A percentile compares a stretch with the other conserved stretches of the same genome.
phyloP scores from a whole-genome alignment of 2,888 invertebrate genomes.

The Cryptocheilus praepositus region DNA sequence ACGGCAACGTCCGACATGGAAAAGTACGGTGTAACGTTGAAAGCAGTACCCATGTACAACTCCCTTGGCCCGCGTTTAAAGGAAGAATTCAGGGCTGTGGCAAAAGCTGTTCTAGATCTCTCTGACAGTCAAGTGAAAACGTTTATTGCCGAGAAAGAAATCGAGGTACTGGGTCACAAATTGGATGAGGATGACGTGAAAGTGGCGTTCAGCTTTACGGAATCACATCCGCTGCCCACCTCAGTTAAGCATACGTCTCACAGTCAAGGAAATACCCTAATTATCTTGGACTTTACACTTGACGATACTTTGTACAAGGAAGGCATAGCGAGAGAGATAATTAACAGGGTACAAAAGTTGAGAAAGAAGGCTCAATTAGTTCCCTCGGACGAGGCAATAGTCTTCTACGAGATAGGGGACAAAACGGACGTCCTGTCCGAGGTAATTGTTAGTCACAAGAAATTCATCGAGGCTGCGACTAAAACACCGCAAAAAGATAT shows the following conservation, averaged over 20 bases:
- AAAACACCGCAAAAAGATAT: conserved; percentile 84
- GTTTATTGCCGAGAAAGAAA: conserved; percentile 82
- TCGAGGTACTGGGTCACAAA: conserved; percentile 85
- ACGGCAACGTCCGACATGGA: conserved; percentile 92
- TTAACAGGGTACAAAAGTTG: conserved; percentile 96
- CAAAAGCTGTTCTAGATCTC: conserved; percentile 86
- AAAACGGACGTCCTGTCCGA: conserved; percentile 79
- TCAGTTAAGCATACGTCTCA: conserved; percentile 88
- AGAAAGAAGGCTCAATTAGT: conserved; percentile 95
- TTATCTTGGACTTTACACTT: conserved; percentile 91
- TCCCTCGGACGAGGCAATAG: conserved; percentile 92
- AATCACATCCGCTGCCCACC: conserved; percentile 73
- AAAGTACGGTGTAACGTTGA: conserved; percentile 91
- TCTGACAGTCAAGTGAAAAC: conserved; percentile 87
- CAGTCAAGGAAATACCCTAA: conserved; percentile 91
- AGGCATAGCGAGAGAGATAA: conserved; percentile 95
- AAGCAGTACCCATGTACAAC: conserved; percentile 97
- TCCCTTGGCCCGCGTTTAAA: conserved; percentile 91
- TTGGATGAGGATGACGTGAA: conserved; percentile 88
- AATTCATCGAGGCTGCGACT: conserved; percentile 88
- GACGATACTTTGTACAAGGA: conserved; percentile 95
- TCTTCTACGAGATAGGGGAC: conserved; percentile 83
- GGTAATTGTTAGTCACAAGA: conserved; percentile 82
- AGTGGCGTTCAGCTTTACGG: conserved; percentile 86
- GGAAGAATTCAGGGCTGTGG: conserved; percentile 91